A percentile compares a stretch with the other conserved stretches of the same genome.
These are phyloP conservation scores for Stigmatopora nigra DNA, from an alignment of 2,113 vertebrate genomes.

Conservation along the genomic window DNA sequence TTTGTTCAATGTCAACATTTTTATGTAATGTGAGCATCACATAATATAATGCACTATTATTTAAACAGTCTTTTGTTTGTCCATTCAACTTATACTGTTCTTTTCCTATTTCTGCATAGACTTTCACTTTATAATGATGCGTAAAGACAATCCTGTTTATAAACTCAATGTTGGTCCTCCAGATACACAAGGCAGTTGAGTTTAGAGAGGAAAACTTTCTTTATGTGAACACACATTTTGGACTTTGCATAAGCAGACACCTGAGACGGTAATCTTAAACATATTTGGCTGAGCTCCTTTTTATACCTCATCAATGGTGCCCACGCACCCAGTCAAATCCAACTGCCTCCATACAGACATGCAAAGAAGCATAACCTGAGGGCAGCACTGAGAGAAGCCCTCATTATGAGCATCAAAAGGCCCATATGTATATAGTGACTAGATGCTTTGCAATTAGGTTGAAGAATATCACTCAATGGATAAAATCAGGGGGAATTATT, in stretches of 20 bases:
- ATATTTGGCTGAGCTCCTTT: slow-evolving; percentile 31
- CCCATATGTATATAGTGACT: slow-evolving; percentile 18
- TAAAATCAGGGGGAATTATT: slow-evolving; percentile 20
- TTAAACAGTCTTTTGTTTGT: too few species aligned
- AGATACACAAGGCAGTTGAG: slow-evolving; percentile 25
- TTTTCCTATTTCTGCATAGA: too few species aligned
- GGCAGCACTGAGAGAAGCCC: slow-evolving; percentile 44
- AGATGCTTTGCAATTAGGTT: slow-evolving; percentile 42
- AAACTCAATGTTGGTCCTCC: slow-evolving; percentile 5
- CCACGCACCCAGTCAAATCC: slow-evolving; percentile 44
- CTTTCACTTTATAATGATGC: too few species aligned
- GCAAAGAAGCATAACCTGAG: slow-evolving; percentile 34
- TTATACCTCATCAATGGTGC: slow-evolving; percentile 18
- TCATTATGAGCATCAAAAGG: slow-evolving; percentile 62
- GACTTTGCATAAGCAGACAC: slow-evolving; percentile 33
- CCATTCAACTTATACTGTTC: too few species aligned
- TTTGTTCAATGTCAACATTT: too few species aligned
- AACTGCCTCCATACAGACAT: slow-evolving; percentile 40
- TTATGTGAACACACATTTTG: slow-evolving; percentile 14
- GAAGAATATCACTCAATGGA: slow-evolving; percentile 30
- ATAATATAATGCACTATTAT: too few species aligned
- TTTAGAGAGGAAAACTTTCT: slow-evolving; percentile 35
- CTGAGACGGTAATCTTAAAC: slow-evolving; percentile 57
- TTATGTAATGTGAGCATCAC: too few species aligned
- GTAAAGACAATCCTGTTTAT: background rate